Evolutionary conservation across 2,113 vertebrate species (phyloP).

Genomic region (Stomatorhinus ivindoensis): DNA sequence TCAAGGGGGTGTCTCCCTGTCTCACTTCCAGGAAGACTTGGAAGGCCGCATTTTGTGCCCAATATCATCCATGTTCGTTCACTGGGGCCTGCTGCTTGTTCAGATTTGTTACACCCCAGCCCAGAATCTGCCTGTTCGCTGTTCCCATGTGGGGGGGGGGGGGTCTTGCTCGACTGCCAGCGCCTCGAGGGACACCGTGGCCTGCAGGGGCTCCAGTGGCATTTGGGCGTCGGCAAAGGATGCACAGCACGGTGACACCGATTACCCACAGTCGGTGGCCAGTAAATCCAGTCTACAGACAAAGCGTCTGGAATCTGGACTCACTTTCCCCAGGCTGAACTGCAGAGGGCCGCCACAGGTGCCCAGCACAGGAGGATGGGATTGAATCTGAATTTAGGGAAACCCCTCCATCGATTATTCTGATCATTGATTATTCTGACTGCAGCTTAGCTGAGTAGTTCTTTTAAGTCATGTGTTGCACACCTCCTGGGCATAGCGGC

Average conservation of each 20-base stretch:
- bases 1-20: background rate
- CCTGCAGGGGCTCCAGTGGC: background rate
- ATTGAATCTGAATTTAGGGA: too few relatives aligned
- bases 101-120: background rate
- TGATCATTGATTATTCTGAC: background rate
- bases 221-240: background rate
- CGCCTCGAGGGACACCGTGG: background rate
- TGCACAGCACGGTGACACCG: background rate
- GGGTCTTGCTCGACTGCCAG: background rate
- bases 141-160: background rate
- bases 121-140: background rate
- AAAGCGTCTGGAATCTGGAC: background rate
- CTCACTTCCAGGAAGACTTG: conserved; percentile 1
- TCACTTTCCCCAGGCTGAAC: background rate
- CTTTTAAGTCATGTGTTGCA: background rate
- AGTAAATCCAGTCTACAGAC: background rate
- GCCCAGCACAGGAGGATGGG: background rate
- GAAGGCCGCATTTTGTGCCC: background rate
- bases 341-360: background rate
- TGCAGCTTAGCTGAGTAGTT: background rate
- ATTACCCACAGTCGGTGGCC: background rate
- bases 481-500: background rate
- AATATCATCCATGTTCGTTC: background rate
- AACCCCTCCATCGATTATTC: background rate
- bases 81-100: background rate